Percentiles rank a stretch among this genome's conserved stretches.
These are phyloP conservation scores for Eucriotettix oculatus DNA, from an alignment of 2,888 invertebrate genomes.

Conservation along the genomic window DNA sequence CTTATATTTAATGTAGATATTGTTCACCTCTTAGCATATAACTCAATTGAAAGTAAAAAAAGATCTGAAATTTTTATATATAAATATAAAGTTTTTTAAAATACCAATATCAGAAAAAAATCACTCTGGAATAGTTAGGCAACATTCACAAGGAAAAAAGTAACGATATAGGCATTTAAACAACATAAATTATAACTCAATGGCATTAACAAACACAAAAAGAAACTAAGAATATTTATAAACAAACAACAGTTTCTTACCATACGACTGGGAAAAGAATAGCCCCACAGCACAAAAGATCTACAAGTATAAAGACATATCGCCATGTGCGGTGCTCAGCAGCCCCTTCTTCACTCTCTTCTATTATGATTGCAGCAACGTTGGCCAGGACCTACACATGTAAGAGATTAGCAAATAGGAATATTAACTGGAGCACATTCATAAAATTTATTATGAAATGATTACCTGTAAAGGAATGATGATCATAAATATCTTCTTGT, in stretches of 20 bases:
- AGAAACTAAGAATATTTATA: not conserved
- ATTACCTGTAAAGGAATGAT: constrained; percentile 87
- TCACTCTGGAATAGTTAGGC: not conserved
- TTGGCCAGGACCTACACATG: constrained; percentile 72
- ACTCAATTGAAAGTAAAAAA: no score
- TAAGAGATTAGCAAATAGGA: not conserved
- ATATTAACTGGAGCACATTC: not conserved
- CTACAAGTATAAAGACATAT: constrained; percentile 81
- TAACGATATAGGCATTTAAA: constrained; percentile 1
- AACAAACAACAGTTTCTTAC: constrained; percentile 29
- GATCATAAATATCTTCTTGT: constrained; percentile 94
- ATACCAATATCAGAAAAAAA: no score
- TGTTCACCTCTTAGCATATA: no score
- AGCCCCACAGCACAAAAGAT: constrained; percentile 88
- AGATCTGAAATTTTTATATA: no score
- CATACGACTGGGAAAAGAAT: constrained; percentile 95
- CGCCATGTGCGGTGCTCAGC: constrained; percentile 81
- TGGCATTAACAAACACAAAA: not conserved
- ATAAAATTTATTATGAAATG: constrained; percentile 1
- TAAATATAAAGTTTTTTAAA: no score
- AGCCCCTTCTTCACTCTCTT: constrained; percentile 76
- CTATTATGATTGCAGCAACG: constrained; percentile 91
- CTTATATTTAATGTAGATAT: no score
- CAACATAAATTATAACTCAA: not conserved
- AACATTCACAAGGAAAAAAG: not conserved